These are phyloP conservation scores for Psilopogon haemacephalus DNA, from an alignment of 2,113 vertebrate species.

Conservation along the genomic window DNA sequence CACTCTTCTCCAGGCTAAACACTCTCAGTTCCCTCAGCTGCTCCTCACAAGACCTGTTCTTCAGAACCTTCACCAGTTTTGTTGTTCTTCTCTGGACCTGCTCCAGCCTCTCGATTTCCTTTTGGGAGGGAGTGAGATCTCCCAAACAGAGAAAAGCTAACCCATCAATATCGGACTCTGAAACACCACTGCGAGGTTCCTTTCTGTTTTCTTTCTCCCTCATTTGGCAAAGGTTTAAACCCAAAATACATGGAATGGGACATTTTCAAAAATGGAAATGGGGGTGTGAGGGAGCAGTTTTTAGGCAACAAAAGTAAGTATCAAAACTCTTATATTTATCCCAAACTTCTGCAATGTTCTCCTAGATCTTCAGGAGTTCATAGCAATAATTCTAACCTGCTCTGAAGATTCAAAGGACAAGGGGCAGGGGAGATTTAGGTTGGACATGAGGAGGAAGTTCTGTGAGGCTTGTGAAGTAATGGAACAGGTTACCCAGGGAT, in stretches of 20 bases:
- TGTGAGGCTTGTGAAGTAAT: too few relatives aligned
- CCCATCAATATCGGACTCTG: neutral
- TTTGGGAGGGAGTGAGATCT: neutral
- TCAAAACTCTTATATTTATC: neutral
- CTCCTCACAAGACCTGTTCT: too few relatives aligned
- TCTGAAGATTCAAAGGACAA: neutral
- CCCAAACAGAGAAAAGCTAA: neutral
- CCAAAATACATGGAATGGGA: neutral
- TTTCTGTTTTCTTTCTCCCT: neutral
- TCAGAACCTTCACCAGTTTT: too few relatives aligned
- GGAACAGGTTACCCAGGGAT: too few relatives aligned
- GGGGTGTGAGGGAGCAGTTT: too few relatives aligned
- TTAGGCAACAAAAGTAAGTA: neutral
- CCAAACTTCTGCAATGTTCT: neutral
- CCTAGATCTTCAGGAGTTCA: neutral
- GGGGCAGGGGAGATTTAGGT: too few relatives aligned
- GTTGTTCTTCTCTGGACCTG: too few relatives aligned
- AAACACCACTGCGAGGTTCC: neutral
- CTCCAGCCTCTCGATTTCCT: too few relatives aligned
- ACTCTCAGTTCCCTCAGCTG: too few relatives aligned
- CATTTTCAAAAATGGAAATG: neutral
- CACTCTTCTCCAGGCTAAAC: too few relatives aligned
- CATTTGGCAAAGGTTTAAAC: neutral
- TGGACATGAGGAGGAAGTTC: too few relatives aligned
- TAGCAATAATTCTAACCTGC: neutral